Conservation (phyloP, 2,797 vertebrate genomes). For the Cheirogaleus major region DNA sequence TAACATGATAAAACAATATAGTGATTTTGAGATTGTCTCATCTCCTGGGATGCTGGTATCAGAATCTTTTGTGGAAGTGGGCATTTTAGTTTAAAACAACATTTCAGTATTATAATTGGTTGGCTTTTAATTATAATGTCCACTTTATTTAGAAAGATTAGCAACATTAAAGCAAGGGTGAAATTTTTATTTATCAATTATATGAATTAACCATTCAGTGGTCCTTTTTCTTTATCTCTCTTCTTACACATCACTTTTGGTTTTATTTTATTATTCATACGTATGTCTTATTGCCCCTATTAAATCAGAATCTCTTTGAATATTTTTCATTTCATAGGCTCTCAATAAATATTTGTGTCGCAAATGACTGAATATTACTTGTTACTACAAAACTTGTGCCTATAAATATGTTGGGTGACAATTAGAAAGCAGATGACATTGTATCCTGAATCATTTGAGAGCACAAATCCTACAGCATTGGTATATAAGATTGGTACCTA, state of each 20-base stretch:
- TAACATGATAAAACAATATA: neutral
- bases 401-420: neutral
- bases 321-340: neutral
- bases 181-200: neutral
- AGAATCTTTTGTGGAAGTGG: constrained; percentile 34
- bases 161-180: neutral
- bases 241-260: neutral
- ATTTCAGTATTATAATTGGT: neutral
- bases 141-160: constrained; percentile 21
- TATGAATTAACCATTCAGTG: neutral
- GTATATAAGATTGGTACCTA: neutral
- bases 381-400: neutral
- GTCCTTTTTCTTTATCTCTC: neutral
- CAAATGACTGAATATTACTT: neutral
- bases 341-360: neutral
- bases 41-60: neutral
- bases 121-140: neutral
- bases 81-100: constrained; percentile 14
- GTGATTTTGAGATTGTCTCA: neutral
- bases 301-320: neutral
- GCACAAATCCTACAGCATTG: neutral
- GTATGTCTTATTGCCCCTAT: neutral
- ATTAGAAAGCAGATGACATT: constrained; percentile 3
- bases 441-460: constrained; percentile 20
- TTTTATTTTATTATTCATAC: neutral